phyloP scores from a whole-genome alignment of 2,888 invertebrate species.

The Gymnoscelis rufifasciata region DNA sequence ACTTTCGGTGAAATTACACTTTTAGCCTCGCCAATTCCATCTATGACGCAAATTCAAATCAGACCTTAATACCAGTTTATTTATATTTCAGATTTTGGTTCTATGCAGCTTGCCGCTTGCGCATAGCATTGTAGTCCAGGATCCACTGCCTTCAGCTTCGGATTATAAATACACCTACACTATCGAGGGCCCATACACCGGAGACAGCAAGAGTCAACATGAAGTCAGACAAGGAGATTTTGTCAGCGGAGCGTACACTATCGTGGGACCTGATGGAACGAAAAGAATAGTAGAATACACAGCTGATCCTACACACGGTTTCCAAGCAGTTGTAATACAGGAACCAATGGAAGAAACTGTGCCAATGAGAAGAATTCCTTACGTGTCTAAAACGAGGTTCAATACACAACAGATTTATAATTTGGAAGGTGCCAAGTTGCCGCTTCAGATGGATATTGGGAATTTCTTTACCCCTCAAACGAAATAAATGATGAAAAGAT shows the following conservation, averaged over 20 bases:
- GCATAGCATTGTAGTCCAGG: conserved; percentile 58
- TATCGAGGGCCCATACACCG: conserved; percentile 75
- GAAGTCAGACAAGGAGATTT: conserved; percentile 60
- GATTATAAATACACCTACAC: conserved; percentile 71
- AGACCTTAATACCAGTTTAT: conserved; percentile 8
- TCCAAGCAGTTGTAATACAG: conserved; percentile 71
- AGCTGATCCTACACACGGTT: conserved; percentile 73
- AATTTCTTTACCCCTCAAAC: conserved; percentile 54
- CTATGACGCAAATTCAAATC: too few species aligned
- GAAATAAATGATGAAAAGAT: conserved; percentile 34
- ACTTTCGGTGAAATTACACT: too few species aligned
- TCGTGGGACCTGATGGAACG: conserved; percentile 67
- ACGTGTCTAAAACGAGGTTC: conserved; percentile 16
- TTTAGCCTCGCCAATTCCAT: too few species aligned
- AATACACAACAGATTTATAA: conserved; percentile 24
- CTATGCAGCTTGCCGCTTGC: conserved; percentile 41
- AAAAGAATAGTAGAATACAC: conserved; percentile 69
- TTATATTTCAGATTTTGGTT: conserved; percentile 22
- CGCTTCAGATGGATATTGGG: conserved; percentile 26
- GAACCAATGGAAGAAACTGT: conserved; percentile 45
- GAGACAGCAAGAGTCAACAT: conserved; percentile 66
- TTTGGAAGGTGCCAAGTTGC: conserved; percentile 25
- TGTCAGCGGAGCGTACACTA: conserved; percentile 63
- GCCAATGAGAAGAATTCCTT: conserved; percentile 17
- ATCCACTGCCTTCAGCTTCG: conserved; percentile 52